These are phyloP conservation scores for Rhadinocentrus ornatus DNA, from an alignment of 2,797 vertebrate genomes.

Conservation along the genomic window DNA sequence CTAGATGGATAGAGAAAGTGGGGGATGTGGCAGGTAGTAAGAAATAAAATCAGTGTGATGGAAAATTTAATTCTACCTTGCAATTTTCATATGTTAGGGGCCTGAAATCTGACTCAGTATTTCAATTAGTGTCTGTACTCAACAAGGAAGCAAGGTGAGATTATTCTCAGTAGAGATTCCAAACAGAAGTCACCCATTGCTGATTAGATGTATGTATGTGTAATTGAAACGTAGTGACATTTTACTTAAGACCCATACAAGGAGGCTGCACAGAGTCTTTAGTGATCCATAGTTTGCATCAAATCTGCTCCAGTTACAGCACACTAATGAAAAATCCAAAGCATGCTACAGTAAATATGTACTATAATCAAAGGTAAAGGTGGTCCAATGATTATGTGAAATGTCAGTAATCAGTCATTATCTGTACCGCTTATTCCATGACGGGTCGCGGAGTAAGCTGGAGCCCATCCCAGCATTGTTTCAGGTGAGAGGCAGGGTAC, in stretches of 20 bases:
- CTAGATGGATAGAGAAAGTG: slow-evolving; percentile 73
- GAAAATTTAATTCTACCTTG: slow-evolving; percentile 44
- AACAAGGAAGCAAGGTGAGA: slow-evolving; percentile 22
- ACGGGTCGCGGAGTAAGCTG: no score
- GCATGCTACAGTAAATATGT: background rate
- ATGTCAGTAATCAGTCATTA: no score
- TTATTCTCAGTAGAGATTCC: slow-evolving; percentile 5
- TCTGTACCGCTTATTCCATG: no score
- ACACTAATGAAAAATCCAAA: background rate
- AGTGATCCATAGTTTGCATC: background rate
- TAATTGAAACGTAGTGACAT: background rate
- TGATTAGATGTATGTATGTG: background rate
- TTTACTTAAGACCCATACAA: background rate
- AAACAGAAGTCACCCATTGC: background rate
- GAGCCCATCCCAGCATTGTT: no score
- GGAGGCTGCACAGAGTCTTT: background rate
- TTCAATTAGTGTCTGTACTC: slow-evolving; percentile 23
- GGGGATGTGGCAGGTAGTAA: background rate
- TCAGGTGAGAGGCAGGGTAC: no score
- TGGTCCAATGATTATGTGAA: background rate
- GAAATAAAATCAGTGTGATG: slow-evolving; percentile 36
- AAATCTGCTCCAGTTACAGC: background rate
- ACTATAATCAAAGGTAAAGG: background rate
- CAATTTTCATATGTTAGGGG: slow-evolving; percentile 23
- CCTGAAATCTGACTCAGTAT: slow-evolving; percentile 34